These are phyloP conservation scores for Thera britannica DNA, from an alignment of 2,888 invertebrate species.

Conservation along the genomic window DNA sequence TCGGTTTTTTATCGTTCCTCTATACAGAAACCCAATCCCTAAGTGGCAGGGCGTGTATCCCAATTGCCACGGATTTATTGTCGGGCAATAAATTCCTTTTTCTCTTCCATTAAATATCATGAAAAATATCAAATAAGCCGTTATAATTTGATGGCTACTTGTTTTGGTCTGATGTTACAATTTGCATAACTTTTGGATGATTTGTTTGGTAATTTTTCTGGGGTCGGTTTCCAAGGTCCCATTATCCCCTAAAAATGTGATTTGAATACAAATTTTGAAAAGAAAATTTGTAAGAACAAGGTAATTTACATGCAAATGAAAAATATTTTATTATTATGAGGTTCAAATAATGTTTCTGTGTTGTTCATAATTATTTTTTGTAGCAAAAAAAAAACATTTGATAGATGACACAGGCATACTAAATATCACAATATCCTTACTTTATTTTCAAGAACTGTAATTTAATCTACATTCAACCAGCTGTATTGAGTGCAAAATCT, in stretches of 20 bases:
- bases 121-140: slow-evolving; percentile 67
- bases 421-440: no score
- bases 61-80: slow-evolving; percentile 59
- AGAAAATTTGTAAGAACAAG: slow-evolving; percentile 1
- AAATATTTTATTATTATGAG: no score
- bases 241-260: slow-evolving; percentile 7
- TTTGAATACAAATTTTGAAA: slow-evolving; percentile 1
- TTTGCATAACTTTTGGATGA: slow-evolving; percentile 24
- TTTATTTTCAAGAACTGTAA: no score
- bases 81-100: slow-evolving; percentile 58
- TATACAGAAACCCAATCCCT: slow-evolving; percentile 33
- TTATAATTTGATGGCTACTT: slow-evolving; percentile 52
- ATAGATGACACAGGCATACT: no score
- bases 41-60: slow-evolving; percentile 49
- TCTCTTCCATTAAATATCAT: slow-evolving; percentile 64
- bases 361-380: no score
- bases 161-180: slow-evolving; percentile 28
- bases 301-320: slow-evolving; percentile 2
- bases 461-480: no score
- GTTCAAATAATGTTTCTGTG: no score
- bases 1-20: slow-evolving; percentile 5
- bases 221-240: neutral
- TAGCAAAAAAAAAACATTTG: no score
- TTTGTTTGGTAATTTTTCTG: slow-evolving; percentile 12
- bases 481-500: no score